Conservation (phyloP, 2,113 vertebrate species). For the human region DNA sequence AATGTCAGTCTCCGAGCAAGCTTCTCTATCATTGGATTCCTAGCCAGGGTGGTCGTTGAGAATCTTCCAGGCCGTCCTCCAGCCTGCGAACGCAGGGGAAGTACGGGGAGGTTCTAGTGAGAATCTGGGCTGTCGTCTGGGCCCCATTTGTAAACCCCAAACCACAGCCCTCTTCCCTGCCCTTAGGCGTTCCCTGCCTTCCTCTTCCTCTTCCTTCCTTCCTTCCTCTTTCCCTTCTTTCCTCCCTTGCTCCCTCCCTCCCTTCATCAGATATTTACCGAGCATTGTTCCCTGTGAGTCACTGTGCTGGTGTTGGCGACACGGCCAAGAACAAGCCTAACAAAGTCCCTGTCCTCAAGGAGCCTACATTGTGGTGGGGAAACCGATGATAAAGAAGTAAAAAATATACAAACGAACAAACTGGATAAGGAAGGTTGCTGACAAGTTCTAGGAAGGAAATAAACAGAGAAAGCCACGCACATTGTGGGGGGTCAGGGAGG, state of each 20-base stretch:
- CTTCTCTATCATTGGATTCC: background rate
- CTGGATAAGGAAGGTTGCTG: background rate
- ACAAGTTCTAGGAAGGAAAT: background rate
- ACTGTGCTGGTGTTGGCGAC: background rate
- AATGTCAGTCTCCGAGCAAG: background rate
- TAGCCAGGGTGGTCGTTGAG: background rate
- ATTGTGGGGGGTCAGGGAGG: fast-evolving
- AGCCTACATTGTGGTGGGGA: background rate
- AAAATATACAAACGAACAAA: background rate
- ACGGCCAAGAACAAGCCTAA: background rate
- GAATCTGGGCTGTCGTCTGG: fast-evolving
- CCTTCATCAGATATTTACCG: background rate
- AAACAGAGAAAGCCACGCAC: background rate
- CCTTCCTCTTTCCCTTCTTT: too few species aligned
- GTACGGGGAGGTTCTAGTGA: background rate
- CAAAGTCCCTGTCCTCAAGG: background rate
- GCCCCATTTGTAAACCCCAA: background rate
- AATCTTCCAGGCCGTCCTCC: background rate
- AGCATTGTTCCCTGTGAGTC: background rate
- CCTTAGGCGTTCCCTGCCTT: too few species aligned
- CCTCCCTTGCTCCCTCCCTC: too few species aligned
- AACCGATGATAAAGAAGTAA: background rate
- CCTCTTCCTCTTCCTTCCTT: too few species aligned
- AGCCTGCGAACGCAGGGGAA: background rate
- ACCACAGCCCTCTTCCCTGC: background rate